Evolutionary conservation across 2,797 vertebrate species (phyloP), one percentile per base, ranked within the genome.

Genomic region (Zenarchopterus dispar): DNA sequence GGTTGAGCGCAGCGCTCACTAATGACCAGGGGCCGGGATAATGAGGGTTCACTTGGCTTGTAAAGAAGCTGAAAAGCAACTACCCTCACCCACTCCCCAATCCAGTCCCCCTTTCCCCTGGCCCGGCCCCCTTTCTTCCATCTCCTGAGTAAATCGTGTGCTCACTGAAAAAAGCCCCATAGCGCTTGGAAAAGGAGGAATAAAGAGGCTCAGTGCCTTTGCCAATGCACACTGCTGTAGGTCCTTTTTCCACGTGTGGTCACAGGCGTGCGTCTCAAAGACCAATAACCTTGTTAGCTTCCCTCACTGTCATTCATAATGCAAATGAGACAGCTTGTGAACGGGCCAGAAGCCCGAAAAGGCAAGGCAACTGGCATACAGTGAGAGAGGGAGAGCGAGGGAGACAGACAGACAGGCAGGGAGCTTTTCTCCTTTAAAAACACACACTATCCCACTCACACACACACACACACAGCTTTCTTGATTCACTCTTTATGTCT

Each of bases 281-380:
- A 93, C 94, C 94, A 95, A 93, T 95, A 94, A 94, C 94, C 95
- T 96, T 91, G 91, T 95, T 95, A 95, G 94, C 92, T 93, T 87
- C 93, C 93, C 89, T 93, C 93, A 92, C 94, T 94, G 94, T 95
- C 94, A 95, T 94, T 96, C 95, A 95, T 88, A 93, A 94, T 92
- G 93, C 92, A 94, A 95, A 94, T 91, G 89, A 94, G 94, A 94
- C 93, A 94, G 95, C 92, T 89, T 95, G 93, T 92, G 80, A 94
- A 93, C 93, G 93, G 94, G 94, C 94, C 90, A 90, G 87, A 89
- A 93, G 94, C 93, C 84, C 83, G 71, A 88, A 84, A 88, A 90
- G 88, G 86, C 88, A 88, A 90, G 76, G 87, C 85, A 85, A 88
- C 87, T 85, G 90, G 86, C 85, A 82, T 80, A 69, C 75, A 80